Conservation (phyloP, 2,113 vertebrate genomes). For the Dinomys branickii region DNA sequence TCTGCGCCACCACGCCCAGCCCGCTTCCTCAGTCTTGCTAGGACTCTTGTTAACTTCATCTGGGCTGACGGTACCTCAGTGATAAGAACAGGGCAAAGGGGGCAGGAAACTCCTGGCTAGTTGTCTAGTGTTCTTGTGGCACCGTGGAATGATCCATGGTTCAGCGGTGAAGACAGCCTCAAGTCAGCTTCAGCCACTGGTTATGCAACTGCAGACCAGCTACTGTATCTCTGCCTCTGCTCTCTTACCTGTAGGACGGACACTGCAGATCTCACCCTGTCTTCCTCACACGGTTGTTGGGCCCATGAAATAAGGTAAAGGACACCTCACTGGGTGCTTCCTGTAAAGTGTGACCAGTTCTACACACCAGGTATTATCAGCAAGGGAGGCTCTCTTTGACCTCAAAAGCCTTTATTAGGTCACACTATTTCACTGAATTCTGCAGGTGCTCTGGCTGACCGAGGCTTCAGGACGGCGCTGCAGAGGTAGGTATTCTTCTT, state of each 20-base stretch:
- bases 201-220: background rate
- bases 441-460: background rate
- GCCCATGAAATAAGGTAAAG: background rate
- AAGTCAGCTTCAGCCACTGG: background rate
- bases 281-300: background rate
- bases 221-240: background rate
- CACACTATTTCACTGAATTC: background rate
- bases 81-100: background rate
- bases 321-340: background rate
- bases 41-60: background rate
- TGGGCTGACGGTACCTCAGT: background rate
- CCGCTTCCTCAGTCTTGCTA: background rate
- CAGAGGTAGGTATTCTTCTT: background rate
- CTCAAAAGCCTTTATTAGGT: background rate
- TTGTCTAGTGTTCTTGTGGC: conserved; percentile 40
- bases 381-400: background rate
- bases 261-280: background rate
- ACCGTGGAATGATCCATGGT: background rate
- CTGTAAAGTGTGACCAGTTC: background rate
- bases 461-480: background rate
- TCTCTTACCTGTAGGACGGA: background rate
- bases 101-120: background rate
- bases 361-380: background rate
- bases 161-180: background rate
- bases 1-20: background rate